phyloP scores from a whole-genome alignment of 1,140 invertebrate genomes.

The Eueides isabella region DNA sequence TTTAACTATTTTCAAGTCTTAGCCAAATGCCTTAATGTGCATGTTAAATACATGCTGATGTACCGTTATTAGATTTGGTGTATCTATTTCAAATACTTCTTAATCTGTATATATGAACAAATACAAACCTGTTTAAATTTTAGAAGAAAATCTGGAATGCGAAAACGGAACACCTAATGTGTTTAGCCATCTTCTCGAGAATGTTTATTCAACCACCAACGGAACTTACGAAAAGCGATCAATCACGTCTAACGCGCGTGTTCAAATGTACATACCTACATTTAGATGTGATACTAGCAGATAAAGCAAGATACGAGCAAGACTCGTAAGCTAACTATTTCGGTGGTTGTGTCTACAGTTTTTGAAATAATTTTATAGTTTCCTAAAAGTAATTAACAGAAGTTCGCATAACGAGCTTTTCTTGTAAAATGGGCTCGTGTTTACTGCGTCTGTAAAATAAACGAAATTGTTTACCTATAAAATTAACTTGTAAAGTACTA shows the following conservation, averaged over 20 bases:
- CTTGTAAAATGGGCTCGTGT: slow-evolving; percentile 30
- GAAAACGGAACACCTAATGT: slow-evolving; percentile 24
- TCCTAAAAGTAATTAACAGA: slow-evolving; percentile 33
- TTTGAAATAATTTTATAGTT: slow-evolving; percentile 19
- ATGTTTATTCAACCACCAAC: slow-evolving; percentile 26
- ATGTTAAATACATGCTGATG: not conserved
- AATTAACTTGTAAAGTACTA: slow-evolving; percentile 13
- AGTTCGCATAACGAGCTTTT: slow-evolving; percentile 30
- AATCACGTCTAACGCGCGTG: slow-evolving; percentile 34
- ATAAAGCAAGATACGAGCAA: not conserved
- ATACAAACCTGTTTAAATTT: not conserved
- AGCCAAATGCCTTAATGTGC: too few relatives aligned
- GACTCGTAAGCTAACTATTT: not conserved
- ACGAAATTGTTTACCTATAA: not conserved
- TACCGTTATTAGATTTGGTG: not conserved
- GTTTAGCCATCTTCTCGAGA: slow-evolving; percentile 27
- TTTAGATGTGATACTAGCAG: slow-evolving; percentile 21
- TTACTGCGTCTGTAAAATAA: slow-evolving; percentile 21
- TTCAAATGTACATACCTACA: slow-evolving; percentile 20
- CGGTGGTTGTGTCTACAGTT: slow-evolving; percentile 4
- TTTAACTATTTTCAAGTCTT: not conserved
- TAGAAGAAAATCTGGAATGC: slow-evolving; percentile 26
- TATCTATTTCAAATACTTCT: not conserved
- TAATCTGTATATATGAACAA: not conserved
- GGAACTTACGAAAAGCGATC: slow-evolving; percentile 33